Evolutionary conservation across 2,113 vertebrate species (phyloP), one percentile per base, ranked within the genome.

Genomic region (Cyphotilapia sp.): DNA sequence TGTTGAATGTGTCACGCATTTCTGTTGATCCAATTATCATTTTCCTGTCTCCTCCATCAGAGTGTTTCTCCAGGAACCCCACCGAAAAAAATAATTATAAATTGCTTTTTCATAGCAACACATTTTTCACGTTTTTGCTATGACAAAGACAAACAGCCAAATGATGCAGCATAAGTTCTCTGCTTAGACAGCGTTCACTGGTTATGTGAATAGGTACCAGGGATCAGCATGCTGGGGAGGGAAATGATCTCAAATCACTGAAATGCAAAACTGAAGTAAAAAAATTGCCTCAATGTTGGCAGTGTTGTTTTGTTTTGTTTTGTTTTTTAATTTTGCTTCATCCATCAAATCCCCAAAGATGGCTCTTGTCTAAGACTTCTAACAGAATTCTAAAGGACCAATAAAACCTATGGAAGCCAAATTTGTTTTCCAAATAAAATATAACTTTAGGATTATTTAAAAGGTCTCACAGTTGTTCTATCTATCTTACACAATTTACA

Each of bases 211-310:
- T 35, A 22, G 85, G 74, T 59, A 81, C 8, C 57, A 47, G 84
- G 81, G 45, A 84, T 54, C 49, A 42, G 69, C 81, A 56, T 47
- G 14, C 56, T 33, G 33, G 14, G 61, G 33, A 84, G 33, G 57
- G 83, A 90, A 88, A 91, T 89, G 54, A 91, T 69, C 90, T 90
- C 51, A 88, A 91, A 80, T 89, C 89, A 85, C 83, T 78, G 80
- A 83, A 38, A 93, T 93, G 91, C 87, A 93, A 91, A 93, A 93
- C 86, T 89, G 82, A 88, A 89, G 66, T 24, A 5, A 85, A 87
- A 85, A 35, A 76, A 2, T 33, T 27, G 85, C 22, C 83, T 78
- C 38, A 8, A 7, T 74, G 35, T 87, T 91, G 47, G 24, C 24
- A 45, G 42, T 71, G 35, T 38, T 61, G 14, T 29, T 1, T n/a